Conservation (phyloP, 2,797 vertebrate species). For the Neosilurus hyrtlii region DNA sequence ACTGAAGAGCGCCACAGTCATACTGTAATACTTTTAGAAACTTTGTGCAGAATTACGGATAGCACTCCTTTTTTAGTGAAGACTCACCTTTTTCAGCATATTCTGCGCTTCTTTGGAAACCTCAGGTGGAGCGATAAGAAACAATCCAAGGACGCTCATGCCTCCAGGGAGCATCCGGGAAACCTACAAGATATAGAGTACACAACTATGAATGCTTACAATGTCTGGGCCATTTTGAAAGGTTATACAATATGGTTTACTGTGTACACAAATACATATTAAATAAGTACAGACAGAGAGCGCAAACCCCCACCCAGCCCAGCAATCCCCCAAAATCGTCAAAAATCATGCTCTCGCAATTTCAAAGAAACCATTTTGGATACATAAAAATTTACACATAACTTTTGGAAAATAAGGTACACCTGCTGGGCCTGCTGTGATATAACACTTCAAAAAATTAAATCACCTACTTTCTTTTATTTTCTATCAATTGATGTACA, state of each 20-base stretch:
- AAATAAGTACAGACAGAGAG: background rate
- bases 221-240: background rate
- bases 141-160: conserved; percentile 84
- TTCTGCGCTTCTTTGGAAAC: conserved; percentile 79
- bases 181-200: conserved; percentile 69
- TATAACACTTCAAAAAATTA: no score
- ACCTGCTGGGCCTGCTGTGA: no score
- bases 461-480: background rate
- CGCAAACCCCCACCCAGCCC: no score
- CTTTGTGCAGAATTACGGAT: background rate
- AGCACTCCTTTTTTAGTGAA: background rate
- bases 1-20: background rate
- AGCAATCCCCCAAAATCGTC: no score
- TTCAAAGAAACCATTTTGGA: no score
- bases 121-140: conserved; percentile 81
- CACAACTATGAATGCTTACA: background rate
- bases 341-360: no score
- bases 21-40: background rate
- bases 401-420: no score
- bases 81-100: conserved; percentile 79
- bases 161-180: conserved; percentile 94
- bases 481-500: background rate
- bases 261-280: background rate
- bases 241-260: background rate
- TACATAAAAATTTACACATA: no score